phyloP scores from a whole-genome alignment of 2,888 invertebrate species.

The Petrolisthes manimaculis region DNA sequence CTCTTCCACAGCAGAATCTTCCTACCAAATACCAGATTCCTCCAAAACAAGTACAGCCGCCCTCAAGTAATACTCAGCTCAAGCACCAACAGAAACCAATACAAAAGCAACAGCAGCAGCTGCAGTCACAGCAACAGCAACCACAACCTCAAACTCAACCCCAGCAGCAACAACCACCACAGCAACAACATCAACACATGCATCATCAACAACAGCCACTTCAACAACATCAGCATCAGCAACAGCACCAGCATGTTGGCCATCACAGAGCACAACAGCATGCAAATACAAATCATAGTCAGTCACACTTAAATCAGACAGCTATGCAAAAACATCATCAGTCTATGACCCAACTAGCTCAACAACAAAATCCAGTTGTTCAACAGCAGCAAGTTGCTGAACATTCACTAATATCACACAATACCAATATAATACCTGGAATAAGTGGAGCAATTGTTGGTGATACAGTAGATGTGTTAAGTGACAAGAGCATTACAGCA shows the following conservation, averaged over 20 bases:
- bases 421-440: constrained; percentile 41
- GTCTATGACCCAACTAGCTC: constrained; percentile 32
- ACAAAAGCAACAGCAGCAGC: constrained; percentile 3
- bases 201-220: constrained; percentile 36
- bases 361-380: constrained; percentile 37
- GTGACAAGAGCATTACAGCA: constrained; percentile 39
- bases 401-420: constrained; percentile 26
- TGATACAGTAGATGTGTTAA: constrained; percentile 37
- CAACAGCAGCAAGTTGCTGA: constrained; percentile 42
- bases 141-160: constrained; percentile 31
- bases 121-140: neutral
- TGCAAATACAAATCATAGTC: constrained; percentile 30
- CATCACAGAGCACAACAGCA: constrained; percentile 46
- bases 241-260: constrained; percentile 42
- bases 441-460: constrained; percentile 31
- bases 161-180: constrained; percentile 47
- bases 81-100: constrained; percentile 26
- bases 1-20: constrained; percentile 32
- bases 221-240: constrained; percentile 47
- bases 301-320: constrained; percentile 44
- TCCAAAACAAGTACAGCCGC: constrained; percentile 34
- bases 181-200: constrained; percentile 29
- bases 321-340: constrained; percentile 47
- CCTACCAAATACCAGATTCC: constrained; percentile 41
- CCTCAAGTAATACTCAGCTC: constrained; percentile 31